Conservation (phyloP, 2,113 vertebrate genomes). For the Notiomystis cincta region DNA sequence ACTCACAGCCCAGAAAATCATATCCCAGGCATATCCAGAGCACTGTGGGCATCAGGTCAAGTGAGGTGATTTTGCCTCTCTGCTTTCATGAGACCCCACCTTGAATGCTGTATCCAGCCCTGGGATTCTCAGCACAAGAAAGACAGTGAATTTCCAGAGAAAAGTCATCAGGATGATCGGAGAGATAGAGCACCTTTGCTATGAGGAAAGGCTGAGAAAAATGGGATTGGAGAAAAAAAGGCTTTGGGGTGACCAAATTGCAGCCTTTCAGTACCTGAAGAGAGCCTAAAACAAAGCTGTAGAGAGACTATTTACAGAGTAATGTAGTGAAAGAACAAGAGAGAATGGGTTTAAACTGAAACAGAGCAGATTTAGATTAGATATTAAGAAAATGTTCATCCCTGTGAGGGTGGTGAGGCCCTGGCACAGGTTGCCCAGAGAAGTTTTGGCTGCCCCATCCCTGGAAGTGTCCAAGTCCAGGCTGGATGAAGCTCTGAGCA, state of each 20-base stretch:
- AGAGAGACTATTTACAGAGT: neutral
- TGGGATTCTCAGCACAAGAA: neutral
- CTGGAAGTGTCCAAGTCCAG: neutral
- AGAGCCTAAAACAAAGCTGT: neutral
- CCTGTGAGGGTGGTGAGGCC: neutral
- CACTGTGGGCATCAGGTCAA: accelerated
- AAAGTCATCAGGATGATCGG: neutral
- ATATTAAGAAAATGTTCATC: neutral
- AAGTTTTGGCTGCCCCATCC: neutral
- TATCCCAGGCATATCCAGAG: neutral
- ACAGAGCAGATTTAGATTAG: neutral
- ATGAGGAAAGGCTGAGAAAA: neutral
- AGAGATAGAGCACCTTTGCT: neutral
- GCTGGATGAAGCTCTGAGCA: neutral
- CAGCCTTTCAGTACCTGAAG: neutral
- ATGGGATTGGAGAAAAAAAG: neutral
- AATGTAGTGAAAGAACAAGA: neutral
- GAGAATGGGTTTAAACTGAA: neutral
- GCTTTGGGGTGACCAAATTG: accelerated
- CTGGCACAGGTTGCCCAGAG: too few relatives aligned
- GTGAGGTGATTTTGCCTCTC: neutral
- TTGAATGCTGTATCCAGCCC: neutral
- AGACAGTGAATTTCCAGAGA: neutral
- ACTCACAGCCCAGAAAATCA: neutral
- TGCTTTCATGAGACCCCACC: neutral